Evolutionary conservation across 1,140 invertebrate genomes (phyloP).

Genomic region (Sycophila sp.): DNA sequence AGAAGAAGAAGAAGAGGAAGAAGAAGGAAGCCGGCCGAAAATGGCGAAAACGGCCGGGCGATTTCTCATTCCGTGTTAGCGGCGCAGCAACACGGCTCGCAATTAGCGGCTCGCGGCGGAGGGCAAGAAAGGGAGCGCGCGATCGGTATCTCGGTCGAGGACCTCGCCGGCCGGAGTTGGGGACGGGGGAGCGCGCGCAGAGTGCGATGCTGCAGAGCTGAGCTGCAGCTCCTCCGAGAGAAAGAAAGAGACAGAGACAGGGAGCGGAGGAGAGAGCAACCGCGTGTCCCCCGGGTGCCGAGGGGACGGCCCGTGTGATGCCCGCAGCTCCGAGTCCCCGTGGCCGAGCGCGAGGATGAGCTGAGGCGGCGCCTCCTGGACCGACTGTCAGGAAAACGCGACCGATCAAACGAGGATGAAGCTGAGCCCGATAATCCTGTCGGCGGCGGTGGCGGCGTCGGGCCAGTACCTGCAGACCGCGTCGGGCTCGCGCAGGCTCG

Average conservation of each 20-base stretch:
- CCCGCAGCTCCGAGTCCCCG: not conserved
- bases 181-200: too few relatives aligned
- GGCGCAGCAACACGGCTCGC: not conserved
- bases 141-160: not conserved
- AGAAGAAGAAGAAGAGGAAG: not conserved
- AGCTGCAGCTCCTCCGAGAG: too few relatives aligned
- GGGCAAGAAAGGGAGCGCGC: not conserved
- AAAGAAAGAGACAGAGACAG: too few relatives aligned
- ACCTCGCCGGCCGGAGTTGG: not conserved
- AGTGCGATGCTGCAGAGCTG: too few relatives aligned
- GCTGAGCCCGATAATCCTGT: conserved; percentile 59
- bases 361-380: not conserved
- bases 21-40: not conserved
- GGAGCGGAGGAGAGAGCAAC: too few relatives aligned
- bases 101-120: not conserved
- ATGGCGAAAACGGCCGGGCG: not conserved
- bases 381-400: not conserved
- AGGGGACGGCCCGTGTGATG: too few relatives aligned
- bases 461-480: conserved; percentile 30
- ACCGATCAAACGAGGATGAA: conserved; percentile 45
- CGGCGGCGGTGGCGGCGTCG: conserved; percentile 54
- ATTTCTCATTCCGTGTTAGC: not conserved
- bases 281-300: too few relatives aligned
- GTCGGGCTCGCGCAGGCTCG: conserved; percentile 33
- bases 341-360: conserved; percentile 4